Base-by-base conservation (phyloP, 2,113 vertebrate species). In the Tragulus kanchil region DNA sequence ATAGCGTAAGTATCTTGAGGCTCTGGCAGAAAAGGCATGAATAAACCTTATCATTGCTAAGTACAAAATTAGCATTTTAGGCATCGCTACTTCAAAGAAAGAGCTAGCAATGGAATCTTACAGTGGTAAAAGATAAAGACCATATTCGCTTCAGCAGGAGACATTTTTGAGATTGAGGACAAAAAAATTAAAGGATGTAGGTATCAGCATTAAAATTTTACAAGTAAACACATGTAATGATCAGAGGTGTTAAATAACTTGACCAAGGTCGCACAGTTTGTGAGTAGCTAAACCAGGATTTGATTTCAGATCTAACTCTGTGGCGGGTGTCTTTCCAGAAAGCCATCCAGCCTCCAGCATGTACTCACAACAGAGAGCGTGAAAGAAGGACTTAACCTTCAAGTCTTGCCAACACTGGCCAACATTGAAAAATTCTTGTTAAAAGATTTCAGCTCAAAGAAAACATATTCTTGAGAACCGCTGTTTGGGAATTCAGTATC, bases 21-120 rank as follows among this genome's bases (percentile, higher is more conserved):
- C 26, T 3, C 25, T 79, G 65, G 25, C 5, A 56, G 23, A 65
- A 90, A 89, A 84, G 26, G 23, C 15, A 54, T 36, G 9, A 56
- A 83, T 64, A 75, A 85, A 52, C 42, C 48, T 75, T 82, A 62
- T 42, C 85, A 54, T 56, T 77, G 25, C 12, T 69, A 75, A 85
- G 54, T 81, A 77, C 75, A 96, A 93, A 95, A 71, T 88, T 75
- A 65, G 31, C 19, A 81, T 59, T 85, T 75, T 54, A 28, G n/a
- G 21, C 11, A 56, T 65, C n/a, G 19, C 5, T 23, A 26, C 19
- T 58, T 6, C 58, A 67, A 92, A 87, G 56, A 84, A 81, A 89
- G 16, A 61, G 56, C 4, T 31, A 78, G 26, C 36, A 54, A 54
- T 26, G 16, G 26, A 36, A 65, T 88, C 36, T 50, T 65, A 59